phyloP scores from a whole-genome alignment of 1,140 invertebrate genomes.

The Venturia canescens region DNA sequence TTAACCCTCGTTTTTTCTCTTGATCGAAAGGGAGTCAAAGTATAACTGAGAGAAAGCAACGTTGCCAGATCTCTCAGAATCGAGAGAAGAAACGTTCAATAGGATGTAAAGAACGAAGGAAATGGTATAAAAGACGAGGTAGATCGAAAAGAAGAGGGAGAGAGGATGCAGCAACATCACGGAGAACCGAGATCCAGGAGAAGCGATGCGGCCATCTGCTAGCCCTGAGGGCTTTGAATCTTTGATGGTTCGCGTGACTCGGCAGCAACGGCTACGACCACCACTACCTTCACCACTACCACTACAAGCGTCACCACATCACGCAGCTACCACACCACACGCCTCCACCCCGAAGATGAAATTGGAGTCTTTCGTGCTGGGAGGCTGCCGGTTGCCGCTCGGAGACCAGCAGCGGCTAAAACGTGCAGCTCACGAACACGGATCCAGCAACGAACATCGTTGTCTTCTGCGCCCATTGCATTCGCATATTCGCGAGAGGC shows the following conservation, averaged over 20 bases:
- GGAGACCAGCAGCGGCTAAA: conserved; percentile 27
- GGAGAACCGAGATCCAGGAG: conserved; percentile 36
- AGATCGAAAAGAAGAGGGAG: conserved; percentile 26
- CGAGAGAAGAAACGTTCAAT: background rate
- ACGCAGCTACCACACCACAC: conserved; percentile 13
- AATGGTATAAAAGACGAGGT: background rate
- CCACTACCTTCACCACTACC: conserved; percentile 27
- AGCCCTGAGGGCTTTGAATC: conserved; percentile 74
- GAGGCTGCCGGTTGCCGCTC: conserved; percentile 45
- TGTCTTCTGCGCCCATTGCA: conserved; percentile 38
- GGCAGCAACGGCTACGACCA: conserved; percentile 62
- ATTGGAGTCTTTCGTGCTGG: conserved; percentile 60
- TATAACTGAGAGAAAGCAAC: conserved; percentile 1
- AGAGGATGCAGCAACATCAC: conserved; percentile 32
- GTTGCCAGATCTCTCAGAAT: conserved; percentile 26
- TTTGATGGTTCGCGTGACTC: conserved; percentile 76
- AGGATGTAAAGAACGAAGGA: conserved; percentile 1
- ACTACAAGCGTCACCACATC: conserved; percentile 27
- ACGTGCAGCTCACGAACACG: background rate
- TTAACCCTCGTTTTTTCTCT: background rate
- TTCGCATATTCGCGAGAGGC: conserved; percentile 1
- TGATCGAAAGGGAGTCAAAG: background rate
- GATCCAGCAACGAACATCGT: background rate
- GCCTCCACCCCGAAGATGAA: conserved; percentile 53
- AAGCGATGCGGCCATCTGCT: conserved; percentile 71